Evolutionary conservation across 2,888 invertebrate species (phyloP).

Genomic region (Eupithecia subfuscata): DNA sequence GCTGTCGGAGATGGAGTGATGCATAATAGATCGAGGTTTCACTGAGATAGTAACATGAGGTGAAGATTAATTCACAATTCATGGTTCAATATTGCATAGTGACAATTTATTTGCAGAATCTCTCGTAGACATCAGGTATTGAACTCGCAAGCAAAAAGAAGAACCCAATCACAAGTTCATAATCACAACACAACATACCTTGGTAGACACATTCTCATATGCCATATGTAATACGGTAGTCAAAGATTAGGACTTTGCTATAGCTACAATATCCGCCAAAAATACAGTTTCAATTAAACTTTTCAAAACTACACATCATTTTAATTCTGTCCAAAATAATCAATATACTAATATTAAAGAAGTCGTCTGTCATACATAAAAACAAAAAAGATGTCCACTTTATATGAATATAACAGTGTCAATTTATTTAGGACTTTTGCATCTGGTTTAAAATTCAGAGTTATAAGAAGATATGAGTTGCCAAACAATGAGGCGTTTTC

Average conservation of each 20-base stretch:
- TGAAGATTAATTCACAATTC: conserved; percentile 20
- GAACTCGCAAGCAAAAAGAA: no score
- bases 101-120: not conserved
- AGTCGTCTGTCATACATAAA: no score
- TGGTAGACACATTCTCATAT: no score
- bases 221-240: not conserved
- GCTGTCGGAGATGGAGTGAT: conserved; percentile 40
- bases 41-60: conserved; percentile 26
- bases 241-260: not conserved
- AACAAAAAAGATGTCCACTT: no score
- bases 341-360: no score
- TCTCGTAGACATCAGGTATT: not conserved
- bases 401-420: no score
- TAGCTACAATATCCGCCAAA: not conserved
- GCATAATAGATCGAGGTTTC: conserved; percentile 43
- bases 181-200: not conserved
- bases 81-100: conserved; percentile 12
- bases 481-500: not conserved
- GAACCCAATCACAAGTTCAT: not conserved
- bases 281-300: no score
- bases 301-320: no score
- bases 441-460: no score
- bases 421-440: no score
- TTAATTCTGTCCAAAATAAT: no score
- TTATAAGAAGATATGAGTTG: not conserved